phyloP scores from a whole-genome alignment of 2,888 invertebrate species.

The Metopia argyrocephala region DNA sequence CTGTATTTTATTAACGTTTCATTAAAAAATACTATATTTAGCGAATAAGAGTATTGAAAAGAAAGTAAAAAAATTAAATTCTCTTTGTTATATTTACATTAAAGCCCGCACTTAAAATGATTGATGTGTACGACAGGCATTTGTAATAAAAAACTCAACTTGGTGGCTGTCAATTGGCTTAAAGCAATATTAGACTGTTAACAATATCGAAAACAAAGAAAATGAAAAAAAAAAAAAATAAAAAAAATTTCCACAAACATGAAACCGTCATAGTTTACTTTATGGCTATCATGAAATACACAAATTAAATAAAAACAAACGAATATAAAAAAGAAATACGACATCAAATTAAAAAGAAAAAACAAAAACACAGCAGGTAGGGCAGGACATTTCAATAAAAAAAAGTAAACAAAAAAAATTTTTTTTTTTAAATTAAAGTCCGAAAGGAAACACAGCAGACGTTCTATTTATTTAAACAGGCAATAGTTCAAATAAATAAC shows the following conservation, averaged over 20 bases:
- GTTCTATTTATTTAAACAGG: too few species aligned
- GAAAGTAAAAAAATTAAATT: too few species aligned
- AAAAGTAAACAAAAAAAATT: neutral
- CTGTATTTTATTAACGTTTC: too few species aligned
- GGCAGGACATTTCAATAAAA: neutral
- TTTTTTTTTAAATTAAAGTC: too few species aligned
- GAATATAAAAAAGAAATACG: constrained; percentile 3
- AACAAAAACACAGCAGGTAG: neutral
- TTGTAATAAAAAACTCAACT: neutral
- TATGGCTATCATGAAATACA: neutral
- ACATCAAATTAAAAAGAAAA: neutral
- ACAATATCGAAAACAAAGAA: neutral
- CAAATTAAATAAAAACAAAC: neutral
- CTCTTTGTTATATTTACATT: too few species aligned
- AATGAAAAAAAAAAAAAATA: neutral
- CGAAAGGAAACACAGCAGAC: neutral
- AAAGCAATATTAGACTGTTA: neutral
- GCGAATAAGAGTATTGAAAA: too few species aligned
- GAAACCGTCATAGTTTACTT: neutral
- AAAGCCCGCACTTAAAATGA: neutral
- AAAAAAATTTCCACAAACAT: constrained; percentile 11
- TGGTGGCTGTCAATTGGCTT: neutral
- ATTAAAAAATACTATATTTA: too few species aligned
- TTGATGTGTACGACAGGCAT: neutral
- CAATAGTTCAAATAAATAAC: neutral